These are phyloP conservation scores for Melikaiella ostensackeni DNA, from an alignment of 2,888 invertebrate genomes.

Conservation along the genomic window DNA sequence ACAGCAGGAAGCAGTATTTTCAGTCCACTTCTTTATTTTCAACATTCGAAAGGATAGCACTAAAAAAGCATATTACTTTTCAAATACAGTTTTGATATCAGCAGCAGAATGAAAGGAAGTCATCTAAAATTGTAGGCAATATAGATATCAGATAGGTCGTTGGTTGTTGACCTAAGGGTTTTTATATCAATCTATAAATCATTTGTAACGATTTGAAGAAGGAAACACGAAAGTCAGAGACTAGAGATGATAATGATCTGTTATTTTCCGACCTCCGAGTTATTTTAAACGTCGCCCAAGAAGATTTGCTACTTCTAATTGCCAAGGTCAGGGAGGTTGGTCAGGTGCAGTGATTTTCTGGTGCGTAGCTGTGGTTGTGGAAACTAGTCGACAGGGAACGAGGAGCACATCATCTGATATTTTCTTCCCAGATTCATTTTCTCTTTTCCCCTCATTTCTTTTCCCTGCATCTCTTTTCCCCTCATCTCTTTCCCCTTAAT, in stretches of 20 bases:
- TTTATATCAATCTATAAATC: conserved; percentile 32
- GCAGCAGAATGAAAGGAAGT: not conserved
- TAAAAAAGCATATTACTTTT: too few relatives aligned
- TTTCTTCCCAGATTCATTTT: not conserved
- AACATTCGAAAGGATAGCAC: too few relatives aligned
- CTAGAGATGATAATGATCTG: conserved; percentile 15
- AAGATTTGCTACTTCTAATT: conserved; percentile 36
- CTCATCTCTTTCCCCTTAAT: not conserved
- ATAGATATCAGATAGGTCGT: conserved; percentile 25
- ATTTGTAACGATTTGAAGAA: conserved; percentile 19
- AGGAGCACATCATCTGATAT: not conserved
- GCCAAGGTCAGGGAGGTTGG: conserved; percentile 30
- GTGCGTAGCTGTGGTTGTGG: conserved; percentile 67
- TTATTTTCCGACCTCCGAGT: conserved; percentile 28
- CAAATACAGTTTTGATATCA: too few relatives aligned
- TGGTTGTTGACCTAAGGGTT: conserved; percentile 21
- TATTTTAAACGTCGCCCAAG: conserved; percentile 18
- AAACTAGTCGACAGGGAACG: conserved; percentile 59
- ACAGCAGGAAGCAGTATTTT: conserved; percentile 17
- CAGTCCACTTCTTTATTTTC: not conserved
- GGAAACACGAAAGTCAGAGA: conserved; percentile 30
- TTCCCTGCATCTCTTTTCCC: not conserved
- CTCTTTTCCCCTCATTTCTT: not conserved
- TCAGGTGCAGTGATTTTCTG: conserved; percentile 46
- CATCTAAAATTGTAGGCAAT: conserved; percentile 22